Base-by-base conservation (phyloP, 2,113 vertebrate genomes). In the Crotalus helleri region DNA sequence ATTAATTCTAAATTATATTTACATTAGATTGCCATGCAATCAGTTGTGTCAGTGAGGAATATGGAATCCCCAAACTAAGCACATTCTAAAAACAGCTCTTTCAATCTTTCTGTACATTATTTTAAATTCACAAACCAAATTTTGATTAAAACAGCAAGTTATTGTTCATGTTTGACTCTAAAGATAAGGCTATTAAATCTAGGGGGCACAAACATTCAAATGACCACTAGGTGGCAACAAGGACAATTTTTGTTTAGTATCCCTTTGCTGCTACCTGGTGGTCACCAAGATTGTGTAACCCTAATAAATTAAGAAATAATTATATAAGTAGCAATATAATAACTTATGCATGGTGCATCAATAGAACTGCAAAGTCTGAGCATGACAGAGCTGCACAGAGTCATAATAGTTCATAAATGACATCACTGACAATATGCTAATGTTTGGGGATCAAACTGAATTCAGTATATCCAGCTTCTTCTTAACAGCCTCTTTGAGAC, bases 401-500 rank as follows among this genome's bases (percentile, higher is more conserved):
- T 94, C 91, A 92, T 91, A 93, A 94, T 88, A 94, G 94, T 93
- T 97, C 96, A 95, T 94, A 96, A 95, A 93, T 90, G 94, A 57
- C 93, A 93, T 58, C 95, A 97, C 96, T 94, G 95, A 95, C 86
- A 92, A 90, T 61, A 88, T 33, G 15, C 44, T 64, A 93, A 87
- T 39, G 39, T 92, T 90, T 86, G 59, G 53, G 85, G 64, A 94
- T 94, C 87, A 94, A 94, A 59, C 44, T 55, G 92, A 39, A 86
- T 69, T 96, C 96, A 95, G 96, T 95, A 92, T 94, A 96, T 96
- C 96, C 95, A 96, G 92, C 90, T 94, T 97, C 90, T 94, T 97
- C 93, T 96, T 87, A 92, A 89, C 94, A 97, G 95, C 92, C 91
- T 93, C 95, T 97, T 95, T 90, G 91, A 97, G 94, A 95, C 96